A percentile compares a stretch with the other conserved stretches of the same genome.
These are phyloP conservation scores for Aromia moschata DNA, from an alignment of 2,888 invertebrate genomes.

Conservation along the genomic window DNA sequence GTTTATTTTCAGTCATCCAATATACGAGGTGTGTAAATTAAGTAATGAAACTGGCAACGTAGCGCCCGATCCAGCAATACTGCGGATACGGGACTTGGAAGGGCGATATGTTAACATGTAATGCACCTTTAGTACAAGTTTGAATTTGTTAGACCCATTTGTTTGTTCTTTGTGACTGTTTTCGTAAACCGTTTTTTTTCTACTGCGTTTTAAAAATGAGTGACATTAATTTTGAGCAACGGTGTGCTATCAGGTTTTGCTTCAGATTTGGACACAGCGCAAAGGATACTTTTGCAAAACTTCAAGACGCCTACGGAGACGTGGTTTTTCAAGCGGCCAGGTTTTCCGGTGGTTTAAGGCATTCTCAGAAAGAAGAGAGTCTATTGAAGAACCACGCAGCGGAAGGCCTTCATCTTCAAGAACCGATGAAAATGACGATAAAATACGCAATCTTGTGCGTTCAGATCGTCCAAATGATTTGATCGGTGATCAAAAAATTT, in stretches of 20 bases:
- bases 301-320: background rate
- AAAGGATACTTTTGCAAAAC: background rate
- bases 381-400: background rate
- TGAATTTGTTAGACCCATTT: too few species aligned
- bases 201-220: background rate
- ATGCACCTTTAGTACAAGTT: too few species aligned
- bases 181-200: too few species aligned
- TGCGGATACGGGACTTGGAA: too few species aligned
- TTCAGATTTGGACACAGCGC: background rate
- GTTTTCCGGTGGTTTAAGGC: background rate
- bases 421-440: background rate
- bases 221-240: background rate
- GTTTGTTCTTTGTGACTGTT: too few species aligned
- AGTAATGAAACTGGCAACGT: too few species aligned
- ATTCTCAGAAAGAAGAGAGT: background rate
- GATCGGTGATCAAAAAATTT: too few species aligned
- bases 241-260: background rate
- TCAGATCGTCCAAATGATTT: background rate
- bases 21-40: too few species aligned
- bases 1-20: too few species aligned
- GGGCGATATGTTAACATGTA: too few species aligned
- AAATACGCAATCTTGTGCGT: background rate
- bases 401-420: background rate
- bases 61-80: too few species aligned
- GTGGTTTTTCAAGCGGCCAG: background rate